Conservation (phyloP, 2,113 vertebrate species). For the Pedetes capensis region DNA sequence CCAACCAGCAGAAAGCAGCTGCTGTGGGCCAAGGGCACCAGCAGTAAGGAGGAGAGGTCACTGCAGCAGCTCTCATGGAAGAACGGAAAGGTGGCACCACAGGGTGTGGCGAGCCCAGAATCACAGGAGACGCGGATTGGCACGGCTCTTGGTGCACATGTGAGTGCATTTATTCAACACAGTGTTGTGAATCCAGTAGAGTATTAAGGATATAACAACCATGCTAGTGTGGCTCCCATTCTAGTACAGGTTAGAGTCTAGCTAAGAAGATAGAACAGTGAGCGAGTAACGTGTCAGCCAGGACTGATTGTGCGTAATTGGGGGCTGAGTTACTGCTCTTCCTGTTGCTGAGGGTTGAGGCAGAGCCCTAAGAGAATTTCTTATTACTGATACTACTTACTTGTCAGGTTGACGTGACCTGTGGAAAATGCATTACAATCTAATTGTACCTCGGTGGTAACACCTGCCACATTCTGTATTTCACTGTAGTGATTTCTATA, state of each 20-base stretch:
- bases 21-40: no score
- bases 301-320: not conserved
- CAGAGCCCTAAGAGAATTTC: not conserved
- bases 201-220: fast-evolving
- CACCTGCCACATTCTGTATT: not conserved
- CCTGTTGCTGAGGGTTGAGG: not conserved
- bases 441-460: not conserved
- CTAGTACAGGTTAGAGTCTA: not conserved
- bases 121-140: not conserved
- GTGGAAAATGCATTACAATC: not conserved
- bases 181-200: not conserved
- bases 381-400: not conserved
- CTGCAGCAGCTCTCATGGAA: fast-evolving
- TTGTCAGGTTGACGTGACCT: not conserved
- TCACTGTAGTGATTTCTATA: not conserved
- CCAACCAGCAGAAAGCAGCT: no score
- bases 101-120: not conserved
- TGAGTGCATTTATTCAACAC: not conserved
- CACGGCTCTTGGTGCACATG: fast-evolving
- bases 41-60: not conserved
- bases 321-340: not conserved
- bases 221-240: not conserved
- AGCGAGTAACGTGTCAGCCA: not conserved
- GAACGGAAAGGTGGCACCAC: fast-evolving
- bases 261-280: not conserved